These are phyloP conservation scores for Sinohyriopsis cumingii DNA, from an alignment of 2,888 invertebrate species.

Conservation along the genomic window DNA sequence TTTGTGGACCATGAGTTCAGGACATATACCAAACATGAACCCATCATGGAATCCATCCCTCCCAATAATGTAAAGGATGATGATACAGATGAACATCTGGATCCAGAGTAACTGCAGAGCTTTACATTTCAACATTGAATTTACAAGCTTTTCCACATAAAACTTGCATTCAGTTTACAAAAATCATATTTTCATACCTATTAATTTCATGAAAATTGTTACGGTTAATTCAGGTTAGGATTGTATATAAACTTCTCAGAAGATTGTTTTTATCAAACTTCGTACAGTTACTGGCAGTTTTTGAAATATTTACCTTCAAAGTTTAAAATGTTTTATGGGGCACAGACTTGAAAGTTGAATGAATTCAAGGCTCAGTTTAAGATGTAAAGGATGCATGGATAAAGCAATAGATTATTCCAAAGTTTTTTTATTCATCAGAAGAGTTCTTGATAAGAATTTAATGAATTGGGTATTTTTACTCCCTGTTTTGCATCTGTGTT, in stretches of 20 bases:
- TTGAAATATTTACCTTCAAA: too few relatives aligned
- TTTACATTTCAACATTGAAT: slow-evolving; percentile 1
- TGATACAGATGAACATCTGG: slow-evolving; percentile 71
- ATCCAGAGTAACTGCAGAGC: slow-evolving; percentile 73
- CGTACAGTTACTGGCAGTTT: too few relatives aligned
- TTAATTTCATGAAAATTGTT: neutral
- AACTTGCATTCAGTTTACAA: neutral
- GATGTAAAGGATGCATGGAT: neutral
- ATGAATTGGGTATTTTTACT: too few relatives aligned
- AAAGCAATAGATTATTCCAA: too few relatives aligned
- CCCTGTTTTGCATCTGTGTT: too few relatives aligned
- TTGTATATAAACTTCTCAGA: too few relatives aligned
- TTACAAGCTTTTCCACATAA: neutral
- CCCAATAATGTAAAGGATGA: slow-evolving; percentile 45
- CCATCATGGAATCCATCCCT: slow-evolving; percentile 42
- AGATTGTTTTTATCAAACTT: too few relatives aligned
- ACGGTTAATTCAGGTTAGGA: too few relatives aligned
- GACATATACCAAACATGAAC: slow-evolving; percentile 65
- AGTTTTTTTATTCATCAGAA: too few relatives aligned
- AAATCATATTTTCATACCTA: neutral
- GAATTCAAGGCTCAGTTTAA: neutral
- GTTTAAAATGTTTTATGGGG: too few relatives aligned
- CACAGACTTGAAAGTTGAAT: too few relatives aligned
- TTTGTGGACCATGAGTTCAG: slow-evolving; percentile 75
- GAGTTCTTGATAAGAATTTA: too few relatives aligned